Base-by-base conservation (phyloP, 2,888 invertebrate species). In the Drosophila infuscata region DNA sequence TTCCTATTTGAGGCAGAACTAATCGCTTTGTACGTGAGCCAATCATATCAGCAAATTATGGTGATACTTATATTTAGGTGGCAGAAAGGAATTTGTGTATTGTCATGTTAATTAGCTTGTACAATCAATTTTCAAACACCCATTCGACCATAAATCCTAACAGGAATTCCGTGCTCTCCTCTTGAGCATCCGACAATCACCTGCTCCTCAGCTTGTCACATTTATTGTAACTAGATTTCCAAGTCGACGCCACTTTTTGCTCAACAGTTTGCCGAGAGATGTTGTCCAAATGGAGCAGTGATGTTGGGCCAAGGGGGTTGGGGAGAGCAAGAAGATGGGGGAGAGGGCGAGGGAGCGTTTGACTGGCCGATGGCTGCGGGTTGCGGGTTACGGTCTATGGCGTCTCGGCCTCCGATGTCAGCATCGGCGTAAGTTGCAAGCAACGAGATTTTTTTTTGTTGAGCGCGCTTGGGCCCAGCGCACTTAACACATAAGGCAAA, bases 401-500 rank as follows among this genome's bases (percentile, higher is more conserved):
- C 68, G 62, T 71, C 60, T 70, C 70, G 69, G 70, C 67, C 64
- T 76, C 75, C 73, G 83, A 57, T 79, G 79, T 81, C 83, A 82
- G 79, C 74, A 74, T 71, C 69, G 75, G 79, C 86, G 68, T 81
- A 76, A 73, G 74, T 83, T 81, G 74, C 76, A 63, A 68, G 76
- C 62, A 57, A 49, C 62, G 9, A 35, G 33, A 79, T 71, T 71
- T 86, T 77, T 25, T 76, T 46, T 46, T 25, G 3, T 7, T 15
- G 15, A 15, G 76, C 68, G 80, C 78, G 82, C 80, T 73, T 70
- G 86, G 83, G 86, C 86, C 87, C 91, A 85, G 88, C 91, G 89
- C 88, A 90, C 91, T 91, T 91, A 90, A 91, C 91, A 90, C 91
- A 87, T 87, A 91, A 91, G 84, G 84, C 89, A 83, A 91, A 79